Evolutionary conservation across 2,888 invertebrate species (phyloP).

Genomic region (Alitta virens): DNA sequence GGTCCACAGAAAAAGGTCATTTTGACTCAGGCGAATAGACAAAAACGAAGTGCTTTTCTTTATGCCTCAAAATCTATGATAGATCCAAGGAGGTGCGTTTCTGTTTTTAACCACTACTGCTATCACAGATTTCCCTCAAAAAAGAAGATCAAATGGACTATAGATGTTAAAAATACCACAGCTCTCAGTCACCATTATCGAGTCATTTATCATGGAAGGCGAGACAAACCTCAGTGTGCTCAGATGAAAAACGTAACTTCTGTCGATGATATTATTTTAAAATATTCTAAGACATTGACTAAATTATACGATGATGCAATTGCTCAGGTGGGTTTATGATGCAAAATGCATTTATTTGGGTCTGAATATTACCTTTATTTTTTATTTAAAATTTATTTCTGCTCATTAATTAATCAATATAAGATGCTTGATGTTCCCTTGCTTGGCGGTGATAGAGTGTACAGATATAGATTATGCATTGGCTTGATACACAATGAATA

Average conservation of each 20-base stretch:
- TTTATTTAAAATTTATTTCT: no score
- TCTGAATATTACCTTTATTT: no score
- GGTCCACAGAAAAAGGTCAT: background rate
- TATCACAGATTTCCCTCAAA: constrained; percentile 8
- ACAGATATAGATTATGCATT: no score
- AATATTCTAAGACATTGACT: no score
- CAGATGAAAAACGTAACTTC: background rate
- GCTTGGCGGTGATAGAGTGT: no score
- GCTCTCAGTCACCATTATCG: constrained; percentile 29
- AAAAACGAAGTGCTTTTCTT: constrained; percentile 5
- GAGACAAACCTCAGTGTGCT: constrained; percentile 5
- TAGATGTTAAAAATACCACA: constrained; percentile 10
- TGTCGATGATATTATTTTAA: constrained; percentile 6
- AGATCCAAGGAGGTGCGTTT: constrained; percentile 21
- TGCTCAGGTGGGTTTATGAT: no score
- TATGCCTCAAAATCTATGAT: constrained; percentile 23
- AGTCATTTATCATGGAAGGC: constrained; percentile 12
- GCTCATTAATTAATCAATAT: no score
- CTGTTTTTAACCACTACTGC: constrained; percentile 32
- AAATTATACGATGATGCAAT: no score
- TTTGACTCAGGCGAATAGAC: background rate
- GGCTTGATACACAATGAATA: no score
- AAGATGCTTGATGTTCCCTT: no score
- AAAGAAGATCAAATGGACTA: background rate
- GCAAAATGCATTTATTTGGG: no score